Base-by-base conservation (phyloP, 2,113 vertebrate genomes). In the Thoracochromis brauschi region DNA sequence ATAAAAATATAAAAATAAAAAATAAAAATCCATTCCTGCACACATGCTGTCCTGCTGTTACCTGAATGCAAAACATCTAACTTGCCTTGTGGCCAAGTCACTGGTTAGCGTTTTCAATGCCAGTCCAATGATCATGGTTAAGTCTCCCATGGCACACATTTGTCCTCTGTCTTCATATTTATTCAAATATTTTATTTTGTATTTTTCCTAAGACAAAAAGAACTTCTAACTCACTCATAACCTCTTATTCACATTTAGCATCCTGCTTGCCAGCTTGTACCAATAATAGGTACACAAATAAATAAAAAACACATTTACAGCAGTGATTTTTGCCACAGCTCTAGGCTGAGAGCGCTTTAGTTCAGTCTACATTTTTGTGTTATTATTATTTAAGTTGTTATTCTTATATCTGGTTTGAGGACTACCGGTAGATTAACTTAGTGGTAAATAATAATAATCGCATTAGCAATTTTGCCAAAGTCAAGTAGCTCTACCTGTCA, bases 1-100 rank as follows among this genome's bases (percentile, higher is more conserved):
- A 88, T 86, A 86, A 87, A 81, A 84, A 80, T 35, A 65, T 55
- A 58, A 63, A 49, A 58, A 40, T 49, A 33, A 71, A 84, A 40
- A 90, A 60, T 38, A 38, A 38, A 55, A 85, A 81, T 58, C 38
- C 21, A 90, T 88, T 87, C 45, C 68, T 80, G 33, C 40, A 81
- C 51, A 51, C 31, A 47, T 40, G 71, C 60, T 83, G 63, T 84
- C 88, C 75, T 84, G 83, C 73, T 86, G 88, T 57, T 83, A 58
- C 73, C 60, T 86, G 80, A 81, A 85, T 58, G 47, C 71, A 55
- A 88, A 92, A 88, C 71, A 80, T 54, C 71, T 57, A 85, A 85
- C 75, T 45, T 71, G 21, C 85, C 86, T 84, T 17, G 33, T 60
- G 63, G 86, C 81, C 84, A 84, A 88, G 51, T 88, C 75, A 84